These are phyloP conservation scores for Caranx melampygus DNA, from an alignment of 2,113 vertebrate species.

Conservation along the genomic window DNA sequence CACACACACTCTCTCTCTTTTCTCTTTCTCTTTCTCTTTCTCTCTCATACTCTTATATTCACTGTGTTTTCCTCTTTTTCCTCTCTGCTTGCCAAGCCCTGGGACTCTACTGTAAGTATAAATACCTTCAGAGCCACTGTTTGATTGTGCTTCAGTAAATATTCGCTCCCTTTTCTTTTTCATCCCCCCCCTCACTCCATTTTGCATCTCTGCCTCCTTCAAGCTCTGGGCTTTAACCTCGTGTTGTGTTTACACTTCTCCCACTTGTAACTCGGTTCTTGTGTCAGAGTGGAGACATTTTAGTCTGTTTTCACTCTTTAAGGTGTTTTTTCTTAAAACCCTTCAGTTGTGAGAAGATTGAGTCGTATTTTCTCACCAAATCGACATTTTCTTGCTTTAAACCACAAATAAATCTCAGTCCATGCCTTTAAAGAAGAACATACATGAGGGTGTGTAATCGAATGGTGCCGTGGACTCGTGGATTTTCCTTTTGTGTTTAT, in stretches of 20 bases:
- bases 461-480: not conserved
- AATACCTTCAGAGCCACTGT: conserved; percentile 18
- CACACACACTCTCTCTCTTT: conserved; percentile 14
- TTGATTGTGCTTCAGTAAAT: conserved; percentile 29
- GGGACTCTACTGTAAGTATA: conserved; percentile 97
- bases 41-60: conserved; percentile 35
- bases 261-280: not conserved
- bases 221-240: not conserved
- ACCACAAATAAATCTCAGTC: not conserved
- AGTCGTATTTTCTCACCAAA: not conserved
- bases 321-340: not conserved
- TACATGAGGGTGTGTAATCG: not conserved
- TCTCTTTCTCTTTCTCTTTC: not conserved
- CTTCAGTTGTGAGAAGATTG: not conserved
- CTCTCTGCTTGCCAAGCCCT: conserved; percentile 84
- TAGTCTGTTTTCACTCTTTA: no score
- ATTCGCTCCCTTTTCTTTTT: not conserved
- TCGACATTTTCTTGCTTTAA: not conserved
- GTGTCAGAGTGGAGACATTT: not conserved
- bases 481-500: not conserved
- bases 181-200: not conserved
- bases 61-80: conserved; percentile 54
- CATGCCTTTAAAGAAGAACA: not conserved
- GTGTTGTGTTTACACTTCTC: not conserved
- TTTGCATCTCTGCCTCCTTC: conserved; percentile 6